Conservation (phyloP, 2,113 vertebrate genomes). For the Pygoscelis antarcticus region DNA sequence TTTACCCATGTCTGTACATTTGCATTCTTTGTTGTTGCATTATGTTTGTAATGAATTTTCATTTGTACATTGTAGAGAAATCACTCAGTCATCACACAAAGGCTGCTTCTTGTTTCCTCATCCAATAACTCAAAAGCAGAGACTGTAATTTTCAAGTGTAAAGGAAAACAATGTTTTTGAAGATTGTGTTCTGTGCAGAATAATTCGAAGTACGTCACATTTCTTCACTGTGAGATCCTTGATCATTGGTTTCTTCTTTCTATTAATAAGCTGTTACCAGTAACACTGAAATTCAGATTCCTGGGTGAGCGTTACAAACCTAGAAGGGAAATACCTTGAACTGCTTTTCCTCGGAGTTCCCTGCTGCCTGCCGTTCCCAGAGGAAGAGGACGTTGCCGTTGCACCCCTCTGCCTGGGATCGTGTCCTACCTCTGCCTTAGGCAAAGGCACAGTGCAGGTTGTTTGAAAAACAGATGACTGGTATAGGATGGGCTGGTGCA, state of each 20-base stretch:
- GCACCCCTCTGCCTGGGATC: background rate
- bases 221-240: background rate
- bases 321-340: background rate
- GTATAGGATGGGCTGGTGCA: background rate
- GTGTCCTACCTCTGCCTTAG: background rate
- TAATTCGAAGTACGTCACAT: background rate
- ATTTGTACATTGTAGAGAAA: background rate
- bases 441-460: rapidly evolving
- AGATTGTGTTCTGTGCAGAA: background rate
- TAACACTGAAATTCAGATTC: background rate
- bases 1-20: background rate
- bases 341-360: background rate
- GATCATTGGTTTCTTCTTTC: background rate
- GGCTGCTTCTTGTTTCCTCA: background rate
- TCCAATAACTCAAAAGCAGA: background rate
- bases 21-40: background rate
- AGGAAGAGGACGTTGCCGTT: rapidly evolving
- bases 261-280: background rate
- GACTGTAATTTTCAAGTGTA: background rate
- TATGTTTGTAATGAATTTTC: background rate
- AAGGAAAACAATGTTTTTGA: background rate
- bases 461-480: rapidly evolving
- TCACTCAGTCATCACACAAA: background rate
- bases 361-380: rapidly evolving
- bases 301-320: background rate